Conservation (phyloP, 2,888 invertebrate genomes). For the Hedya salicella region DNA sequence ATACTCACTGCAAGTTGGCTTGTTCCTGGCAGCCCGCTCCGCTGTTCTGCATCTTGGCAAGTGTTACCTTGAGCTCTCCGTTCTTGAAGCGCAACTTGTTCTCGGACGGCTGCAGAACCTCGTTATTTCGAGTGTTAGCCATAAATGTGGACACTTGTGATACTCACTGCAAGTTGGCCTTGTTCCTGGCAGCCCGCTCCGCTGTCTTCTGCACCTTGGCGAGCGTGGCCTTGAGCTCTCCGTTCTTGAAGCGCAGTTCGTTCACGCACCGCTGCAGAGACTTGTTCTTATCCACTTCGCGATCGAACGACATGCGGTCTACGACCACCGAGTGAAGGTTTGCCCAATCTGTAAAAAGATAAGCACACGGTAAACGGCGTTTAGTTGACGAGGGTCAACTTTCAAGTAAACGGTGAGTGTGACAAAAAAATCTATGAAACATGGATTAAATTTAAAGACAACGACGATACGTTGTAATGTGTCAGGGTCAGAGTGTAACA, state of each 20-base stretch:
- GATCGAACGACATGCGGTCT: slow-evolving; percentile 79
- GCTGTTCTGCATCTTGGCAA: slow-evolving; percentile 70
- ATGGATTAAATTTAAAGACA: too few relatives aligned
- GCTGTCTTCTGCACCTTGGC: slow-evolving; percentile 69
- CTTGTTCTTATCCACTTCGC: slow-evolving; percentile 78
- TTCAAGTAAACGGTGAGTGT: too few relatives aligned
- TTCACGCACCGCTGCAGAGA: slow-evolving; percentile 71
- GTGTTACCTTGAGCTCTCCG: slow-evolving; percentile 69
- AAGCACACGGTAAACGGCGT: too few relatives aligned
- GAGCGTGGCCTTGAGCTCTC: slow-evolving; percentile 69
- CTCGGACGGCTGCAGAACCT: too few relatives aligned
- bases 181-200: slow-evolving; percentile 48
- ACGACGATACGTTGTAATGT: too few relatives aligned
- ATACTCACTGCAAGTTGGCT: slow-evolving; percentile 20
- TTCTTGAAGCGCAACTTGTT: slow-evolving; percentile 81
- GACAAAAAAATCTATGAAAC: too few relatives aligned
- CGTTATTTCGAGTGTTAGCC: too few relatives aligned
- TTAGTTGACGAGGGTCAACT: too few relatives aligned
- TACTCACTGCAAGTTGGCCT: slow-evolving; percentile 24
- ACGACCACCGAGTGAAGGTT: slow-evolving; percentile 78
- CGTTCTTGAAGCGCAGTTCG: slow-evolving; percentile 80
- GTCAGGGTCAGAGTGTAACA: too few relatives aligned
- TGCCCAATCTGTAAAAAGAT: slow-evolving; percentile 68
- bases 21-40: slow-evolving; percentile 48
- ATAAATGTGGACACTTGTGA: too few relatives aligned